Base-by-base conservation (phyloP, 2,888 invertebrate genomes). In the Amphiduros pacificus region DNA sequence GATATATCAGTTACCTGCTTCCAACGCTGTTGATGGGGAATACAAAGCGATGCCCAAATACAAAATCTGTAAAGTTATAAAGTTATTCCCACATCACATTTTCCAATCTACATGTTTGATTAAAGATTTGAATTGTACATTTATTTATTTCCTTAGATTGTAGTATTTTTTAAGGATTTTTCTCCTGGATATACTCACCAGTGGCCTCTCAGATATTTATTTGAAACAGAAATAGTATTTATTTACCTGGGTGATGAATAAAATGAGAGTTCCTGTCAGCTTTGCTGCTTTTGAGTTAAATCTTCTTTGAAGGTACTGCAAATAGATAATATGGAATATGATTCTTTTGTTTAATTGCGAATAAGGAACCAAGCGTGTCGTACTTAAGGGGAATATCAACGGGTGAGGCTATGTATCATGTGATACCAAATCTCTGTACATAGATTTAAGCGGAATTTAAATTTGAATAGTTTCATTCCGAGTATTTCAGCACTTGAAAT, bases 1-100 rank as follows among this genome's bases (percentile, higher is more conserved):
- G 32, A 22, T 5, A 17, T 22, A 52, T 17, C 3, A 53, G 58
- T 41, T 52, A 69, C 66, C 69, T 62, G 67, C 67, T 55, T 69
- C 61, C 11, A 71, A 52, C 2, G 71, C 69, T 24, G 71, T 71
- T 14, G 71, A 65, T 20, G 71, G 71, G 4, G 71, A 61, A 36
- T 65, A 71, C 5, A 66, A 55, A 11, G 65, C 65, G 14, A 71
- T 61, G 0, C 71, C 71, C 60, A 69, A 65, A 44, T 71, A 69
- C 1, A 71, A 41, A 3, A 69, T 31, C 71, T 71, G 55, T 9
- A 64, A 63, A 11, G 11, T n/a, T 31, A 58, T 4, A 31, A 20
- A 44, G 40, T 9, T 27, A 54, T 9, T 11, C 14, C 11, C 9
- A 9, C 9, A 36, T 36, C 36, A 36, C 36, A 14, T 36, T 9